Percentiles rank a stretch among this genome's conserved stretches.
Evolutionary conservation across 2,888 invertebrate genomes (phyloP).

Genomic region (Acronicta leporina): DNA sequence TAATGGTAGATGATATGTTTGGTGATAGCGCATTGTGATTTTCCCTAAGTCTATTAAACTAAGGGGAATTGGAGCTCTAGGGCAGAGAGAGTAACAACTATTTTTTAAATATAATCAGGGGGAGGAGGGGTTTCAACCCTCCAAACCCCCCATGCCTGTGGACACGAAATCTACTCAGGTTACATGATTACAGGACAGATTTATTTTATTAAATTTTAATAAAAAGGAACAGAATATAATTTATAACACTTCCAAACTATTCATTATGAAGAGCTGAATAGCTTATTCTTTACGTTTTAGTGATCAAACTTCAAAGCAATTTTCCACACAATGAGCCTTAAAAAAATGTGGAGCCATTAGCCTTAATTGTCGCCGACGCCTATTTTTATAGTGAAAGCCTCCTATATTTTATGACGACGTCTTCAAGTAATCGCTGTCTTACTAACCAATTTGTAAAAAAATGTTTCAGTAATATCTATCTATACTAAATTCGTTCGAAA

Average conservation of each 20-base stretch:
- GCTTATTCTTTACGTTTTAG: conserved; percentile 41
- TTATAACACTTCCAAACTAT: conserved; percentile 22
- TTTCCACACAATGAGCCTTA: conserved; percentile 61
- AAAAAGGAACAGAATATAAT: conserved; percentile 10
- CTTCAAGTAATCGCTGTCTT: conserved; percentile 51
- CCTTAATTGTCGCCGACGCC: conserved; percentile 64
- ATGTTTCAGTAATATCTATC: conserved; percentile 4
- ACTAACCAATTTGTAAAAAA: conserved; percentile 39
- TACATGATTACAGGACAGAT: too few species aligned
- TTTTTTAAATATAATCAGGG: too few species aligned
- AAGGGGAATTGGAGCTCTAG: too few species aligned
- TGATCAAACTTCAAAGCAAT: conserved; percentile 59
- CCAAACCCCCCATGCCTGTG: too few species aligned
- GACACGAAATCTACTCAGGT: too few species aligned
- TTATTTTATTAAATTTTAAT: background rate
- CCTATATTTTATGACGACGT: conserved; percentile 55
- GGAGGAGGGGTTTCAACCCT: too few species aligned
- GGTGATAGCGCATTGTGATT: too few species aligned
- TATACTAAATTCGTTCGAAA: background rate
- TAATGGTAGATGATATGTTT: too few species aligned
- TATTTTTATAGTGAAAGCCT: conserved; percentile 60
- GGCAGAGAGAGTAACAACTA: too few species aligned
- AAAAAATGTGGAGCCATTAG: conserved; percentile 66
- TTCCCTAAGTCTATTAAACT: too few species aligned
- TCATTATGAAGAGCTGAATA: conserved; percentile 23